phyloP scores from a whole-genome alignment of 2,888 invertebrate genomes.

The Leucozona laternaria region DNA sequence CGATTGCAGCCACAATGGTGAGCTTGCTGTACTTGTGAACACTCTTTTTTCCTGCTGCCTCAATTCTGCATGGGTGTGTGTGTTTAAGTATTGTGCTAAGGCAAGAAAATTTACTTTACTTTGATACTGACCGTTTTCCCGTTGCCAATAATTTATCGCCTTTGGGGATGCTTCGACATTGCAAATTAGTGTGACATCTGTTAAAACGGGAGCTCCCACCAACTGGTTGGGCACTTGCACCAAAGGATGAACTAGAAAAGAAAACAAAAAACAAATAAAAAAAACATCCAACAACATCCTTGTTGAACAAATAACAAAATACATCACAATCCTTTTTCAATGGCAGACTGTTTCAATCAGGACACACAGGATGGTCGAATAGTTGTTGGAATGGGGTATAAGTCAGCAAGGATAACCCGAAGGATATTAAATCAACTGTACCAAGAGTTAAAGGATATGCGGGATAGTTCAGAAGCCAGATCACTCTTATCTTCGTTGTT shows the following conservation, averaged over 20 bases:
- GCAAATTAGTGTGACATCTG: slow-evolving; percentile 93
- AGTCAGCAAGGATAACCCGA: slow-evolving; percentile 63
- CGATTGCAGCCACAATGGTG: slow-evolving; percentile 52
- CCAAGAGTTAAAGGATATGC: slow-evolving; percentile 70
- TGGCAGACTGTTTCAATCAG: slow-evolving; percentile 58
- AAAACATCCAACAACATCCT: slow-evolving; percentile 64
- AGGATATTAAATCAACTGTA: slow-evolving; percentile 75
- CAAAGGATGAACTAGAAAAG: slow-evolving; percentile 92
- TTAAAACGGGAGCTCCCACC: slow-evolving; percentile 93
- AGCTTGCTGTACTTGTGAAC: slow-evolving; percentile 3
- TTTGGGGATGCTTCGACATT: slow-evolving; percentile 96
- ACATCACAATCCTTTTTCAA: slow-evolving; percentile 69
- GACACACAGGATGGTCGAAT: slow-evolving; percentile 1
- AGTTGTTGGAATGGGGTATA: slow-evolving; percentile 9
- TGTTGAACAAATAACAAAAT: slow-evolving; percentile 71
- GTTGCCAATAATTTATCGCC: slow-evolving; percentile 97
- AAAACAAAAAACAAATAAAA: slow-evolving; percentile 40
- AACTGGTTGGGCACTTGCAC: slow-evolving; percentile 97
- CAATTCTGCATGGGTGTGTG: slow-evolving; percentile 8
- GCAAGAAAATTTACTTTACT: slow-evolving; percentile 70
- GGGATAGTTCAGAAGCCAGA: slow-evolving; percentile 73
- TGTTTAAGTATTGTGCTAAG: slow-evolving; percentile 26
- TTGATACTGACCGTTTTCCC: slow-evolving; percentile 90
- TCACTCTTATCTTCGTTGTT: slow-evolving; percentile 72
- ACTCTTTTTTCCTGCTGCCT: slow-evolving; percentile 23